phyloP scores from a whole-genome alignment of 1,140 invertebrate species.

The Cherax destructor region DNA sequence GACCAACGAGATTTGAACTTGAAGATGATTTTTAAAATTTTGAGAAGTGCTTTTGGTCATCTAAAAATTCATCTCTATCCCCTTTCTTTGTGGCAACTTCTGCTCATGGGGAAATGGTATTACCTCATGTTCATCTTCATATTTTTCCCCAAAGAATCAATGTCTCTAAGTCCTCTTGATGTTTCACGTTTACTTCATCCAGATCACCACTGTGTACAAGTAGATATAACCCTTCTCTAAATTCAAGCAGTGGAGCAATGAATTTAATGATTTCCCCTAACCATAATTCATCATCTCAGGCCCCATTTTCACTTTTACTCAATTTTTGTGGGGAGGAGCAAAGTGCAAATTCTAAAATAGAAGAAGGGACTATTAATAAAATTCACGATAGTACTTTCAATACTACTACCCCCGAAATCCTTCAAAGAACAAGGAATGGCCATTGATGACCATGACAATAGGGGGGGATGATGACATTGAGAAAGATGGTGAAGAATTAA shows the following conservation, averaged over 20 bases:
- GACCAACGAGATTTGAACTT: slow-evolving; percentile 64
- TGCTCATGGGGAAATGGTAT: not conserved
- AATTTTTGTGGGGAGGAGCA: not conserved
- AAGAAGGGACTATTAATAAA: not conserved
- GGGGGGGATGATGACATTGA: slow-evolving; percentile 16
- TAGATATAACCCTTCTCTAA: not conserved
- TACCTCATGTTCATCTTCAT: not conserved
- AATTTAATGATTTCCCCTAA: not conserved
- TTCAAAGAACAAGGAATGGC: not conserved
- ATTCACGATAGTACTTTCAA: not conserved
- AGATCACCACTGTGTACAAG: not conserved
- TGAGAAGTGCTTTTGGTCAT: slow-evolving; percentile 23
- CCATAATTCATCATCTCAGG: not conserved
- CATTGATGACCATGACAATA: slow-evolving; percentile 11
- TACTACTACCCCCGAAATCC: not conserved
- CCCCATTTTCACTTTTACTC: slow-evolving; percentile 11
- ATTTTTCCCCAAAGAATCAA: not conserved
- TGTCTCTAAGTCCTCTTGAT: not conserved
- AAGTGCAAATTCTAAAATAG: not conserved
- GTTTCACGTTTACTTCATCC: not conserved
- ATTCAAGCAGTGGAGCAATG: not conserved
- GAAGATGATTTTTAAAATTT: slow-evolving; percentile 54
- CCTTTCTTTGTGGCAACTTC: not conserved
- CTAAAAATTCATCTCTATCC: slow-evolving; percentile 20
- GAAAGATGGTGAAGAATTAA: slow-evolving; percentile 35